phyloP scores from a whole-genome alignment of 2,113 vertebrate species.

The Struthidea cinerea region DNA sequence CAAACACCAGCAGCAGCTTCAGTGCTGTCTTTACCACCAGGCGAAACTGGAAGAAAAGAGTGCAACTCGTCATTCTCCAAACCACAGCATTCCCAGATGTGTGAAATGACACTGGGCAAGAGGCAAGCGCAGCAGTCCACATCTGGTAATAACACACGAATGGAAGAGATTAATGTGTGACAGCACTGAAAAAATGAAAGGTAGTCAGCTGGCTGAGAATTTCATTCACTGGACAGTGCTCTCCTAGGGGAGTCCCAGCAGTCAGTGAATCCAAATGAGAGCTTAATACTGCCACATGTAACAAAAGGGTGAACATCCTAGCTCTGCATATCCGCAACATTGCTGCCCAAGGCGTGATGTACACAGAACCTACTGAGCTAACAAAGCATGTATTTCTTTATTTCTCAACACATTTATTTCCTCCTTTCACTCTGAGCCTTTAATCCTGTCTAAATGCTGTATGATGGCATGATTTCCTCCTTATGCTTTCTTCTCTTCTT shows the following conservation, averaged over 20 bases:
- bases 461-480: not conserved
- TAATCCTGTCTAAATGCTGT: not conserved
- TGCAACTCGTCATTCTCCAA: not conserved
- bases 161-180: not conserved
- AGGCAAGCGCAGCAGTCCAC: not conserved
- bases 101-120: not conserved
- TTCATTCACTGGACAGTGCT: not conserved
- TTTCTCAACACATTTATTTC: not conserved
- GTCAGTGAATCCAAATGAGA: not conserved
- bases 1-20: conserved; percentile 94
- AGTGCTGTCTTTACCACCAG: conserved; percentile 95
- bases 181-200: not conserved
- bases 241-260: not conserved
- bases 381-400: not conserved
- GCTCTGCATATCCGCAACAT: not conserved
- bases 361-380: not conserved
- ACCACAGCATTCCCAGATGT: not conserved
- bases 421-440: not conserved
- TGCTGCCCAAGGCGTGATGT: not conserved
- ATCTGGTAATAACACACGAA: not conserved
- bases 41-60: conserved; percentile 81
- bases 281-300: not conserved
- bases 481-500: not conserved
- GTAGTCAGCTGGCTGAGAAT: not conserved
- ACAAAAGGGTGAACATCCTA: not conserved